Base-by-base conservation (phyloP, 2,888 invertebrate species). In the Polietes domitor region DNA sequence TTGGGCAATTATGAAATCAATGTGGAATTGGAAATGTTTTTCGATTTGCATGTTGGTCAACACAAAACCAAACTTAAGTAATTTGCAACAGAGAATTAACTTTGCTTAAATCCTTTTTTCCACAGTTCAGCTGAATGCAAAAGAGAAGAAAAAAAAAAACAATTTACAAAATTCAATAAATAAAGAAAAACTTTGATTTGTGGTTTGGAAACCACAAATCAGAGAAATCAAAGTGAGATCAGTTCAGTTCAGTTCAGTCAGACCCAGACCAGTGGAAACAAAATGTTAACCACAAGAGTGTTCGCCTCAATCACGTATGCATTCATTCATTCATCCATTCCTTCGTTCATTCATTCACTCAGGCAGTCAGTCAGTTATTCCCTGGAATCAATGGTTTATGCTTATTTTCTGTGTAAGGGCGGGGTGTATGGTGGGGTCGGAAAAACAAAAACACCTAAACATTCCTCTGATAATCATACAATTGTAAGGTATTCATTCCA, bases 41-140 rank as follows among this genome's bases (percentile, higher is more conserved):
- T 58, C 58, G 58, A 58, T 24, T 58, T 58, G 58, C 58, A 53
- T 47, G n/a, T 47, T 53, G n/a, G n/a, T 6, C 21, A 53, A 21
- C 21, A 53, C 21, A 53, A 37, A 53, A 58, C 15, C 10, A 19
- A 58, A 58, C 58, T 12, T 24, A 24, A 58, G 15, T 58, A 58
- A 58, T 26, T 58, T 58, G 24, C 26, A 2, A 12, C 58, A 26
- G 24, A 7, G 26, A 58, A 58, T 58, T 24, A 26, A 58, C 26
- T 58, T 58, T 58, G 1, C 24, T 26, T 58, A 26, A 58, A 58
- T 53, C 53, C 53, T 53, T 53, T 53, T 53, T 21, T 53, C 53
- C 2, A 47, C 47, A 47, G 32, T 47, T 50, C 17, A n/a, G n/a
- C n/a, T n/a, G 50, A 17, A n/a, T 2, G 9, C n/a, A 50, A 50